Conservation (phyloP, 2,797 vertebrate species). For the Antrozous pallidus region DNA sequence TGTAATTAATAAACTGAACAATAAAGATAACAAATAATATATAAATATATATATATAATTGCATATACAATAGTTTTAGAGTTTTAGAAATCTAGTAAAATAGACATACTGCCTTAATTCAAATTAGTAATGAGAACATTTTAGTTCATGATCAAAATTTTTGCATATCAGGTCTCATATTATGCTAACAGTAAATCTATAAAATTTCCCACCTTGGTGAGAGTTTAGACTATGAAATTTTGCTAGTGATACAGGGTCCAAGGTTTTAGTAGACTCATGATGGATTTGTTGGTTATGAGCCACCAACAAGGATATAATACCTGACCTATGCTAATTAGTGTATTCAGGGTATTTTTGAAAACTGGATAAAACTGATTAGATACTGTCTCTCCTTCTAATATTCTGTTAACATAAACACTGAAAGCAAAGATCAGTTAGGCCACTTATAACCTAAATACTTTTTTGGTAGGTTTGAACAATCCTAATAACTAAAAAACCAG, state of each 20-base stretch:
- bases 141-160: neutral
- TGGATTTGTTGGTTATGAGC: neutral
- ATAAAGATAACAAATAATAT: too few species aligned
- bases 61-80: neutral
- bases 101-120: neutral
- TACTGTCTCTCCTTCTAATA: neutral
- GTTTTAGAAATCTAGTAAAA: slow-evolving; percentile 10
- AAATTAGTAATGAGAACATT: neutral
- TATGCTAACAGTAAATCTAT: too few species aligned
- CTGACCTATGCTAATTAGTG: neutral
- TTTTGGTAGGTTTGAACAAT: neutral
- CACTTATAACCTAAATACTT: neutral
- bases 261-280: neutral
- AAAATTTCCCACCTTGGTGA: neutral
- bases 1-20: too few species aligned
- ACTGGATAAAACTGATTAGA: neutral
- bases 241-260: neutral
- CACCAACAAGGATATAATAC: neutral
- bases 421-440: neutral
- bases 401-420: neutral
- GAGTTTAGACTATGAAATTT: neutral
- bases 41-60: neutral
- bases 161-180: neutral
- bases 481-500: too few species aligned
- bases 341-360: neutral